phyloP scores from a whole-genome alignment of 1,140 invertebrate species.

The Zaprionus africanus region DNA sequence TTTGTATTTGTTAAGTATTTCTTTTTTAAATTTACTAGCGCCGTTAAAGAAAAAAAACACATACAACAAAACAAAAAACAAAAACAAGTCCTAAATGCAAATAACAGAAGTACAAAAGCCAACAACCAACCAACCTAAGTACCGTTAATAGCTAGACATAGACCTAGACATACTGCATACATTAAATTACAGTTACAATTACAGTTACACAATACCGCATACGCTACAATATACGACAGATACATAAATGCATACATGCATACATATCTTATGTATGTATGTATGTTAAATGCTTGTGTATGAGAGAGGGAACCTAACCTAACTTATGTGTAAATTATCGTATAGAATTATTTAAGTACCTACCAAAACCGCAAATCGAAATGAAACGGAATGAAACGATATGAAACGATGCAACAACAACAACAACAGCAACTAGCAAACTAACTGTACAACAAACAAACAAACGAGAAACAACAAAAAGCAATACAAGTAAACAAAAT shows the following conservation, averaged over 20 bases:
- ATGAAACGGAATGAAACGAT: conserved; percentile 3
- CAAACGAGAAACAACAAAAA: conserved; percentile 38
- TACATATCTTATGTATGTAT: too few relatives aligned
- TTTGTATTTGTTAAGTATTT: conserved; percentile 76
- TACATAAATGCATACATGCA: too few relatives aligned
- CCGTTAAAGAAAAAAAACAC: conserved; percentile 43
- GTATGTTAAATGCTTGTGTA: background rate
- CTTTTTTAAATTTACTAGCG: conserved; percentile 67
- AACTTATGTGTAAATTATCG: conserved; percentile 53
- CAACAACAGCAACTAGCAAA: conserved; percentile 20
- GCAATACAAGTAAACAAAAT: conserved; percentile 56
- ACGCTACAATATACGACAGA: conserved; percentile 24
- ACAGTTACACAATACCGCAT: conserved; percentile 36
- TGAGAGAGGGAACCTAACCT: conserved; percentile 31
- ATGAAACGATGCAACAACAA: conserved; percentile 26
- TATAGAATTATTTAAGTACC: conserved; percentile 63
- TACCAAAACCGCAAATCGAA: conserved; percentile 51
- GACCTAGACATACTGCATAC: conserved; percentile 30
- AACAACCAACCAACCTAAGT: conserved; percentile 83
- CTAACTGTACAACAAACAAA: conserved; percentile 32
- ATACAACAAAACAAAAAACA: conserved; percentile 36
- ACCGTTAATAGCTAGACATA: conserved; percentile 78
- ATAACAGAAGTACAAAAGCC: conserved; percentile 83
- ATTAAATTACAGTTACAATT: conserved; percentile 43
- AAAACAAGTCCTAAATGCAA: conserved; percentile 81